Conservation (phyloP, 2,888 invertebrate genomes). For the Diabrotica balteata region DNA sequence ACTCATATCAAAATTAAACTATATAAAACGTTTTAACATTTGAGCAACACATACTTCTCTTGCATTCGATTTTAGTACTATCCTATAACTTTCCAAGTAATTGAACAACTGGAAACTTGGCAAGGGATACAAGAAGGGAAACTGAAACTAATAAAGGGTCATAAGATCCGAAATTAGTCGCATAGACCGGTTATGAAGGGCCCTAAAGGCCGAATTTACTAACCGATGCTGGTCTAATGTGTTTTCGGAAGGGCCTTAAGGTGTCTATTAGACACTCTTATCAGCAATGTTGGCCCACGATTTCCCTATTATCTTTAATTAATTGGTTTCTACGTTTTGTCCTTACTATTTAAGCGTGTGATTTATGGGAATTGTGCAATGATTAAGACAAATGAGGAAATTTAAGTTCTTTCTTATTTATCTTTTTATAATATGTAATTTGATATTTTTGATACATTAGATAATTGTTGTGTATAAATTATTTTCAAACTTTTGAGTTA, state of each 20-base stretch:
- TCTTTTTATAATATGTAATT: too few species aligned
- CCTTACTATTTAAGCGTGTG: not conserved
- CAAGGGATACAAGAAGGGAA: not conserved
- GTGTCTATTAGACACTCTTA: not conserved
- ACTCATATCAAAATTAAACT: too few species aligned
- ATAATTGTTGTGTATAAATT: too few species aligned
- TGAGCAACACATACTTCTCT: too few species aligned
- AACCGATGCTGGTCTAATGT: constrained; percentile 1
- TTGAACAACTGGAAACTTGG: not conserved
- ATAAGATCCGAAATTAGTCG: constrained; percentile 1
- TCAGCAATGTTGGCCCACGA: not conserved
- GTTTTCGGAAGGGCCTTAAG: not conserved
- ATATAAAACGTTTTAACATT: too few species aligned
- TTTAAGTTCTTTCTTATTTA: too few species aligned
- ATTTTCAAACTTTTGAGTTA: too few species aligned
- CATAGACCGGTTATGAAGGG: not conserved
- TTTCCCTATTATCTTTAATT: not conserved
- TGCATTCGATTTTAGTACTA: too few species aligned
- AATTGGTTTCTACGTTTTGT: not conserved
- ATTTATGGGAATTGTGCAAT: not conserved
- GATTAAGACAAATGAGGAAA: too few species aligned
- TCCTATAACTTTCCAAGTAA: too few species aligned
- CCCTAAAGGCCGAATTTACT: constrained; percentile 1
- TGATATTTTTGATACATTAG: too few species aligned
- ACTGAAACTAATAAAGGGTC: not conserved